Base-by-base conservation (phyloP, 2,797 vertebrate species). In the Gambelia wislizenii region DNA sequence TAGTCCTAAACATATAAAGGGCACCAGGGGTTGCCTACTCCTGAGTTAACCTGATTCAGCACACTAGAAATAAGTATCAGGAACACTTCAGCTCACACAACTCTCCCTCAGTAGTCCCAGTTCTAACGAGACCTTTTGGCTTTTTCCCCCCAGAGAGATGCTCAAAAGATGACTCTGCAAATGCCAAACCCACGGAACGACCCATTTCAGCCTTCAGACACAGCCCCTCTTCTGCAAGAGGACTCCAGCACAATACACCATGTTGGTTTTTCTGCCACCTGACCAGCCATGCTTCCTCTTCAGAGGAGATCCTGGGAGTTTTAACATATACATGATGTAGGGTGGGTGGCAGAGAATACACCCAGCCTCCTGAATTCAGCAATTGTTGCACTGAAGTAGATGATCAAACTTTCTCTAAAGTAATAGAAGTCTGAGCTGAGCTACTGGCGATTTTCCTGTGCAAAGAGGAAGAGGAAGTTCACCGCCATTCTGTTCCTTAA, bases 201-300 rank as follows among this genome's bases (percentile, higher is more conserved):
- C 22, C 6, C 13, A 0, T 0, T 39, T 67, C 70, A 0, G 59
- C 72, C 76, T 81, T 92, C 93, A 0, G 94, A 95, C 81, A 94
- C 79, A 5, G 90, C 93, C 0, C 95, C 96, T 0, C 95, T 96
- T 13, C 93, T 96, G 12, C 90, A 82, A 0, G 79, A 92, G 0
- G 85, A 89, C 0, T 0, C 44, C 1, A 59, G 27, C 2, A 0
- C 1, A 0, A 67, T 1, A 27, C 27, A 89, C 76, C 87, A 52
- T 56, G 16, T 3, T 8, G 84, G 72, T 0, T 0, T 1, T 0
- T 80, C 90, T 0, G 18, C 93, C 1, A 89, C 91, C 39, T 94
- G 94, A 96, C 36, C 42, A 61, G 64, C 0, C 0, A 87, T 7
- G 0, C 9, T 49, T 74, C 69, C 47, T 33, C 0, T 61, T 47